Percentiles rank a stretch among this genome's conserved stretches.
These are phyloP conservation scores for Pelodytes ibericus DNA, from an alignment of 2,797 vertebrate genomes.

Conservation along the genomic window DNA sequence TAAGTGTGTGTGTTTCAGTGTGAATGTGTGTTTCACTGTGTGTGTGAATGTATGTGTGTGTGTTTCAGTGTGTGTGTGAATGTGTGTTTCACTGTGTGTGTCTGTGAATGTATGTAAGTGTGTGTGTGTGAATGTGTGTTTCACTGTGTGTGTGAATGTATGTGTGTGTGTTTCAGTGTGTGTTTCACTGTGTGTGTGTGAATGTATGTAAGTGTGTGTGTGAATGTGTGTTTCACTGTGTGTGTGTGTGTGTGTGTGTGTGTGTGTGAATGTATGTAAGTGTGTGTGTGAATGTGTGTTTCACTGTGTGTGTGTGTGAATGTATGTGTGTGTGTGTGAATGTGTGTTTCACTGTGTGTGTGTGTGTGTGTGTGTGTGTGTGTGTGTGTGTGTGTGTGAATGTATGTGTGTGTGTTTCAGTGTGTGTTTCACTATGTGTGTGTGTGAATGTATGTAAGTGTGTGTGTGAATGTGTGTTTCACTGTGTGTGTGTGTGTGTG, in stretches of 20 bases:
- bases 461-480: neutral
- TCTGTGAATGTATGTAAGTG: neutral
- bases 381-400: no score
- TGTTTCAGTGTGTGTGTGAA: neutral
- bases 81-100: neutral
- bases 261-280: neutral
- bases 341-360: neutral
- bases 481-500: neutral
- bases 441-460: neutral
- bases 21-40: neutral
- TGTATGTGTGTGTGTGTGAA: neutral
- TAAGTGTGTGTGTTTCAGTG: neutral
- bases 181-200: no score
- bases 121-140: neutral
- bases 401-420: no score
- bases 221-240: neutral
- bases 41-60: no score
- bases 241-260: neutral
- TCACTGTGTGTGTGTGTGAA: neutral
- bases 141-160: neutral
- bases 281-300: neutral
- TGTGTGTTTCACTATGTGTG: neutral
- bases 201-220: neutral
- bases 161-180: no score
- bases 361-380: neutral